A percentile compares a stretch with the other conserved stretches of the same genome.
Evolutionary conservation across 2,888 invertebrate genomes (phyloP).

Genomic region (Aspidiotus rigidus): DNA sequence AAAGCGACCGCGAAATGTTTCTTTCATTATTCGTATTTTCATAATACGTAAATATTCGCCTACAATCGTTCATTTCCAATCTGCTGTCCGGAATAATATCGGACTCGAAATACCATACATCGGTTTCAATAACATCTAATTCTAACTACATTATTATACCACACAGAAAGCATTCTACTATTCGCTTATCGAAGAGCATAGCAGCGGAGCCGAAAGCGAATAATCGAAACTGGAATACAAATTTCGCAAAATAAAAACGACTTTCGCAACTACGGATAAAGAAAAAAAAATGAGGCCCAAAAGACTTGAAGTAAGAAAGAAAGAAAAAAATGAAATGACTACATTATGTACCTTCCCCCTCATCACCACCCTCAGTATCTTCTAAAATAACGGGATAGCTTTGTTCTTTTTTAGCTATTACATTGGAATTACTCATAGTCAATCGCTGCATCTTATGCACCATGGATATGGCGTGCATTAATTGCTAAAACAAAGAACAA

Average conservation of each 20-base stretch:
- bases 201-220: too few species aligned
- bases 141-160: too few species aligned
- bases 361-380: constrained; percentile 39
- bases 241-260: background rate
- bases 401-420: constrained; percentile 42
- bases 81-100: too few species aligned
- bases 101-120: too few species aligned
- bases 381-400: constrained; percentile 43
- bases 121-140: too few species aligned
- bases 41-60: too few species aligned
- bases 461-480: constrained; percentile 47
- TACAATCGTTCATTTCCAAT: too few species aligned
- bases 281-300: background rate
- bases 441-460: constrained; percentile 82
- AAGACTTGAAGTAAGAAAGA: constrained; percentile 10
- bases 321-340: background rate
- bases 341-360: constrained; percentile 39
- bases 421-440: constrained; percentile 62
- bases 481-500: constrained; percentile 42
- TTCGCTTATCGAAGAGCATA: too few species aligned
- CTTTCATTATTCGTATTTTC: too few species aligned
- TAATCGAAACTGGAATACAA: too few species aligned
- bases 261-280: background rate
- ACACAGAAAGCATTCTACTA: too few species aligned
- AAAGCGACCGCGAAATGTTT: too few species aligned